A percentile compares a stretch with the other conserved stretches of the same genome.
Conservation (phyloP, 2,797 vertebrate species). For the Chiroxiphia lanceolata region DNA sequence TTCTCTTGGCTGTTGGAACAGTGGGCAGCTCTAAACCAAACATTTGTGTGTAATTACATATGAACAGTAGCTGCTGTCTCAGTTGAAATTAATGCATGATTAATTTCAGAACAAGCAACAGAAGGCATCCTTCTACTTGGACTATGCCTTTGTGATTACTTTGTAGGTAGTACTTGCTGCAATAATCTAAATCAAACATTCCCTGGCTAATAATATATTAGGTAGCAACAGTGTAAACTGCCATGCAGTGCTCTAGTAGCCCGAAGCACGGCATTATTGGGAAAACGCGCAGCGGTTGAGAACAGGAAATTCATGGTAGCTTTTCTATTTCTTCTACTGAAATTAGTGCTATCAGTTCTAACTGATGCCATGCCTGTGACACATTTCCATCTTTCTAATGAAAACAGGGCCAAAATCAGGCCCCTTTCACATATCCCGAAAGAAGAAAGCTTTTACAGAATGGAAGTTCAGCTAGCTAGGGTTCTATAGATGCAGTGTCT, state of each 20-base stretch:
- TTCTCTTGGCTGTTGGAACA: neutral
- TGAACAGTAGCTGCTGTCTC: neutral
- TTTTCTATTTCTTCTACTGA: neutral
- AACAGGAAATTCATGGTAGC: neutral
- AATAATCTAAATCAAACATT: conserved; percentile 24
- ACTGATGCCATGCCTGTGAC: neutral
- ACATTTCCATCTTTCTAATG: neutral
- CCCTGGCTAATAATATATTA: neutral
- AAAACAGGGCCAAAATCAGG: neutral
- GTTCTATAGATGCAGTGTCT: neutral
- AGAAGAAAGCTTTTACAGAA: neutral
- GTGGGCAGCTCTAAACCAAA: neutral
- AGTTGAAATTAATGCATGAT: neutral
- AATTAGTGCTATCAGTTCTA: neutral
- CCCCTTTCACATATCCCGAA: neutral
- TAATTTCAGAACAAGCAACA: neutral
- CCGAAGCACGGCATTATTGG: neutral
- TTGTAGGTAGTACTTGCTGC: neutral
- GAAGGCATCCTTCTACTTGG: neutral
- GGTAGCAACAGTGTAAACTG: neutral
- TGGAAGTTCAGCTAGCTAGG: neutral
- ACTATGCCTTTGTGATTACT: neutral
- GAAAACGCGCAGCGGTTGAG: neutral
- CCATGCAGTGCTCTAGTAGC: neutral
- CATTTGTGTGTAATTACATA: neutral